Evolutionary conservation across 2,113 vertebrate genomes (phyloP), one percentile per base, ranked within the genome.

Genomic region (Andinoacara biseriatus): DNA sequence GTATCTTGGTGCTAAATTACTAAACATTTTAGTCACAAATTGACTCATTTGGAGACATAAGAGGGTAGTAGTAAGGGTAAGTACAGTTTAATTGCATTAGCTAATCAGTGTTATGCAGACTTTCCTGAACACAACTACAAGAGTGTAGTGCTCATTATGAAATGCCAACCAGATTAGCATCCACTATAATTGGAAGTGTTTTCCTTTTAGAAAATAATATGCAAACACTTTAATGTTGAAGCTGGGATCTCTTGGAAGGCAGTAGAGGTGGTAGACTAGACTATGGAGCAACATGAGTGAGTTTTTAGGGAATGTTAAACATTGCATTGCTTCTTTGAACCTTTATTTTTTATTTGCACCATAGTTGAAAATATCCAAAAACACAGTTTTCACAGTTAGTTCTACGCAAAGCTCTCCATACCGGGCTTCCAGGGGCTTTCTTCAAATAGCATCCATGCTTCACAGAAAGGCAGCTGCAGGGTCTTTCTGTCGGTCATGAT

Each of bases 71-170:
- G 80, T 79, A 14, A 20, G 65, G 83, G 10, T 91, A 80, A 88
- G 78, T 80, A 61, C 43, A 60, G 29, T 85, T 90, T 90, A 92
- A 94, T 90, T 93, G 84, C 83, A 87, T 88, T 78, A 92, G 86
- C 75, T 89, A 92, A 94, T 93, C 90, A 88, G 76, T 78, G 59
- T 86, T 72, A 80, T 59, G 74, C 85, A 92, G 86, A 61, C 78
- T 90, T 84, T 87, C 69, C 57, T 80, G 57, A 61, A 84, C 10
- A 83, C 31, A 63, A 33, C 58, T 57, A 76, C 62, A 17, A 65
- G 60, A 87, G 49, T 82, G 67, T 33, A 38, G 72, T 14, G 14
- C 81, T 91, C 83, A 86, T 88, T 84, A 86, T 69, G 58, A 80
- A 84, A 86, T 86, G 13, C 59, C 79, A 86, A 29, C 20, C 40